These are phyloP conservation scores for Tyrannus savana DNA, from an alignment of 2,113 vertebrate genomes.

Conservation along the genomic window DNA sequence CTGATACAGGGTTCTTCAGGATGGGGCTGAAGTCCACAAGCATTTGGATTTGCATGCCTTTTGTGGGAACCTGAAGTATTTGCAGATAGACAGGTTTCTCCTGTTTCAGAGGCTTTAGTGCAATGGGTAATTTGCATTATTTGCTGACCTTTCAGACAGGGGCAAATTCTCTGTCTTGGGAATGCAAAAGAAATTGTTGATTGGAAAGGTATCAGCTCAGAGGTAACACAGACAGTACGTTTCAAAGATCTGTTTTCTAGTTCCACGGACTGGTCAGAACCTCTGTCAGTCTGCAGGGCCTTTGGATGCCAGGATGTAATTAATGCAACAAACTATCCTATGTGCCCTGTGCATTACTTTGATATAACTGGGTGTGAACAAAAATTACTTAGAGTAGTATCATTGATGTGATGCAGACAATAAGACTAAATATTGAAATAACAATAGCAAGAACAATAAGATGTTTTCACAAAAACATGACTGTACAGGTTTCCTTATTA, in stretches of 20 bases:
- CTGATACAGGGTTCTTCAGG: background rate
- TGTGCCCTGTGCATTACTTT: background rate
- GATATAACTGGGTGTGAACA: background rate
- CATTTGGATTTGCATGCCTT: background rate
- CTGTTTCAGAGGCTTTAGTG: background rate
- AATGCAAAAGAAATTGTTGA: background rate
- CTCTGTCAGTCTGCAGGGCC: background rate
- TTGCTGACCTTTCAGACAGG: background rate
- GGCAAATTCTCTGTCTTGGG: background rate
- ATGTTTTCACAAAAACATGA: background rate
- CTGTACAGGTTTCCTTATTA: background rate
- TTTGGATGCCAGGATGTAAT: background rate
- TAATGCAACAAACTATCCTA: background rate
- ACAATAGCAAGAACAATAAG: background rate
- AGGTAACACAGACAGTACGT: background rate
- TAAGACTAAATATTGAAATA: background rate
- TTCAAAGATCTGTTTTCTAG: background rate
- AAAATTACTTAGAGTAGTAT: background rate
- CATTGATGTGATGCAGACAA: background rate
- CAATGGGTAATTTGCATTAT: background rate
- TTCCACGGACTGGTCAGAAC: background rate
- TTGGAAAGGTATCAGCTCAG: background rate
- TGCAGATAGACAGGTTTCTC: background rate
- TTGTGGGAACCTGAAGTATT: background rate
- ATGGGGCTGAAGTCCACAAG: background rate